phyloP scores from a whole-genome alignment of 1,140 invertebrate genomes.

The Hermetia illucens region DNA sequence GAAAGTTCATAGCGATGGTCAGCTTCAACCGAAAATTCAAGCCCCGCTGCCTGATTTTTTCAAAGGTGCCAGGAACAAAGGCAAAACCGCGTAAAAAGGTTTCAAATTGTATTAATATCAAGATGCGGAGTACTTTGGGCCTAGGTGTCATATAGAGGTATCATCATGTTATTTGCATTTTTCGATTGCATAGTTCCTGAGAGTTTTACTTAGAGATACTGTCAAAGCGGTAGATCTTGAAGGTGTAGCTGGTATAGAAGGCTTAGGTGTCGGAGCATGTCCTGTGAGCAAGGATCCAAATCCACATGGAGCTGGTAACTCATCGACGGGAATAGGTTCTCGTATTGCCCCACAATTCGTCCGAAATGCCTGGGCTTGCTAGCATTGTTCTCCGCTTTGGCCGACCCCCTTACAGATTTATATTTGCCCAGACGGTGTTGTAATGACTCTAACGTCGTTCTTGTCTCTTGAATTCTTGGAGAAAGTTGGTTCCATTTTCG shows the following conservation, averaged over 20 bases:
- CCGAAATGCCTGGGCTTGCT: constrained; percentile 79
- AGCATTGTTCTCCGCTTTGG: constrained; percentile 61
- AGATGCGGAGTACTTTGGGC: too few relatives aligned
- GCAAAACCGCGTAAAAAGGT: too few relatives aligned
- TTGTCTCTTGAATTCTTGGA: constrained; percentile 26
- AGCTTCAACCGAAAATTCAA: too few relatives aligned
- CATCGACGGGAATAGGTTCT: constrained; percentile 63
- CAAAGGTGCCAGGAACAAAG: too few relatives aligned
- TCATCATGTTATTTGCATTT: too few relatives aligned
- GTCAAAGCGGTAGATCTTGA: not conserved
- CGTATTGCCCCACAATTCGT: constrained; percentile 87
- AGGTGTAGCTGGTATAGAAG: constrained; percentile 1
- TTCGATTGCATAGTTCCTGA: too few relatives aligned
- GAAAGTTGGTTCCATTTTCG: constrained; percentile 17
- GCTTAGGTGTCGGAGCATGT: constrained; percentile 14
- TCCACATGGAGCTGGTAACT: constrained; percentile 80
- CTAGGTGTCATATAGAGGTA: too few relatives aligned
- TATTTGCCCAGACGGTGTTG: constrained; percentile 74
- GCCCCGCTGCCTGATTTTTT: too few relatives aligned
- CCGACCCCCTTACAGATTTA: constrained; percentile 49
- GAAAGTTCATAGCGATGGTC: too few relatives aligned
- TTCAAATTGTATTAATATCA: too few relatives aligned
- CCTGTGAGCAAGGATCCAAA: constrained; percentile 37
- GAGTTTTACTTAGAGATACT: not conserved
- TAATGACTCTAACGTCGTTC: constrained; percentile 62